Evolutionary conservation across 1,140 invertebrate genomes (phyloP).

Genomic region (Pogonognathellus flavescens): DNA sequence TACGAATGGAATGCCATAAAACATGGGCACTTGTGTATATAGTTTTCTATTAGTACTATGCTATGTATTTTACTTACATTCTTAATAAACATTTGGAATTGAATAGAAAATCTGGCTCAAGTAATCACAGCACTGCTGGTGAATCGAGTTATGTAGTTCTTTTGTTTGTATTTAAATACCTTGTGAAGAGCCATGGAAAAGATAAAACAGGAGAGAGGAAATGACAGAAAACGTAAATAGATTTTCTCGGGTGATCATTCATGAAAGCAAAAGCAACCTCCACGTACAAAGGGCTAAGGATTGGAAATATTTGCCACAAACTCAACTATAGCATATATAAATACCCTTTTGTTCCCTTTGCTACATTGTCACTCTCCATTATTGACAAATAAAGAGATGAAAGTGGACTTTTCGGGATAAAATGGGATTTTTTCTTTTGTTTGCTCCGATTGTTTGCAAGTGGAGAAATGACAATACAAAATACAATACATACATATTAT

Average conservation of each 20-base stretch:
- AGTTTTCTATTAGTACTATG: too few species aligned
- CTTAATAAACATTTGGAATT: conserved; percentile 3
- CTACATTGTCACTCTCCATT: background rate
- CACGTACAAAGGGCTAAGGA: background rate
- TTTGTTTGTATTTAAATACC: conserved; percentile 1
- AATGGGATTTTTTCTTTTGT: background rate
- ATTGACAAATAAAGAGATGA: background rate
- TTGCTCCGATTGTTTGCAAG: background rate
- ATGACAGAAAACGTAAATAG: too few species aligned
- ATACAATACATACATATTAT: background rate
- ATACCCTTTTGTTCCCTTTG: background rate
- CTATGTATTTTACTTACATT: background rate
- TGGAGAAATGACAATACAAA: background rate
- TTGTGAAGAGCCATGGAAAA: background rate
- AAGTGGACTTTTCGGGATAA: conserved; percentile 2
- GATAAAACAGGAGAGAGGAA: too few species aligned
- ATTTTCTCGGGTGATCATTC: too few species aligned
- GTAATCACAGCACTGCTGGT: background rate
- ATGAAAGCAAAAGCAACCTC: too few species aligned
- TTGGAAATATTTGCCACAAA: background rate
- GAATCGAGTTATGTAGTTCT: conserved; percentile 1
- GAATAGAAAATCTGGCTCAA: background rate
- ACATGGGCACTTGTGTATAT: too few species aligned
- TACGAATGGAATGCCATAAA: too few species aligned
- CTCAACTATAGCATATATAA: background rate